A percentile compares a stretch with the other conserved stretches of the same genome.
Conservation (phyloP, 2,797 vertebrate species). For the Vultur gryphus region DNA sequence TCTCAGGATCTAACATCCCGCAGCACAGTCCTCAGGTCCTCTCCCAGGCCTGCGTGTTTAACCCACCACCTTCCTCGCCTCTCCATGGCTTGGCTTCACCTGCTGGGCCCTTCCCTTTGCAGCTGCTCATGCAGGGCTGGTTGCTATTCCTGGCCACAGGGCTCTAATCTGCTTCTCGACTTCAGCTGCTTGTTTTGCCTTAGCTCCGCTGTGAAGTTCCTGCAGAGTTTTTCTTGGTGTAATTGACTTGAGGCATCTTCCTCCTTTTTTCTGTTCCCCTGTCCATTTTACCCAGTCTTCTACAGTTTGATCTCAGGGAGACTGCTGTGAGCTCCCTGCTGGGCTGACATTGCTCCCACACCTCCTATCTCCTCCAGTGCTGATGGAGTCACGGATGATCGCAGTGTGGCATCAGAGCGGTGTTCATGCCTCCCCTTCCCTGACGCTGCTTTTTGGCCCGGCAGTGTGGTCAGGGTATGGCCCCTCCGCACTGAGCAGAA, state of each 20-base stretch:
- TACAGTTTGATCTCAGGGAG: background rate
- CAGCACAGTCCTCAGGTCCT: background rate
- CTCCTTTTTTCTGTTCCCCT: background rate
- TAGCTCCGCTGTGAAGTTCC: background rate
- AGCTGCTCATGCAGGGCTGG: background rate
- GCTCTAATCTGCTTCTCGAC: background rate
- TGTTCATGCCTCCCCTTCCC: background rate
- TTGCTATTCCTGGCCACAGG: background rate
- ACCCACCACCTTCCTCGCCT: background rate
- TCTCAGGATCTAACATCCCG: background rate
- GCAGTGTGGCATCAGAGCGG: accelerated
- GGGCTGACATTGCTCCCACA: background rate
- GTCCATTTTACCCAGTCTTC: background rate
- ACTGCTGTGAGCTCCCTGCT: background rate
- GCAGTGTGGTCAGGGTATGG: accelerated
- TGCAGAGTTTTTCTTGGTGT: background rate
- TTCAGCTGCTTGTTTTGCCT: background rate
- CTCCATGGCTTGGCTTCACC: background rate
- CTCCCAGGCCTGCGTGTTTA: background rate
- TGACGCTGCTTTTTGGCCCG: accelerated
- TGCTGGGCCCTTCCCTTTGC: background rate
- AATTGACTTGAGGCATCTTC: background rate
- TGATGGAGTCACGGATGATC: background rate
- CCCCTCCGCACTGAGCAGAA: background rate
- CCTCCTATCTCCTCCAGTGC: background rate